These are phyloP conservation scores for Hycleus phaleratus DNA, from an alignment of 1,140 invertebrate species.

Conservation along the genomic window DNA sequence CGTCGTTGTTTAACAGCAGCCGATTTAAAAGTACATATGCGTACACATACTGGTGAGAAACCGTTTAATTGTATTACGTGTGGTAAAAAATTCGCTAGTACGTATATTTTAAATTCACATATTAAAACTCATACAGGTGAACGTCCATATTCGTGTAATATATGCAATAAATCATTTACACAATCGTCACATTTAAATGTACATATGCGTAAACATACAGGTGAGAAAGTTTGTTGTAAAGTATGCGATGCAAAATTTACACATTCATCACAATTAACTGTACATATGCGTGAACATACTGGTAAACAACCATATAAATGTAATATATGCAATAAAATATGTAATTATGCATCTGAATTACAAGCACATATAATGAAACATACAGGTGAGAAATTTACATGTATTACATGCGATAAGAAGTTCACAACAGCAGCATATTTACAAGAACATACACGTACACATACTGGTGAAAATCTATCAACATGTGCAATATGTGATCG, in stretches of 20 bases:
- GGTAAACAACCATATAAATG: slow-evolving; percentile 64
- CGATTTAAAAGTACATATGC: slow-evolving; percentile 46
- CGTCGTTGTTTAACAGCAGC: slow-evolving; percentile 28
- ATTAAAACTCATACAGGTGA: slow-evolving; percentile 46
- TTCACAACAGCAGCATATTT: slow-evolving; percentile 36
- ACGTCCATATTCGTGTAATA: slow-evolving; percentile 56
- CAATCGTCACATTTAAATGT: slow-evolving; percentile 57
- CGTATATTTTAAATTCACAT: slow-evolving; percentile 45
- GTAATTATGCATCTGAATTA: slow-evolving; percentile 74
- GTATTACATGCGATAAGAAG: slow-evolving; percentile 38
- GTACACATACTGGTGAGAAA: slow-evolving; percentile 52
- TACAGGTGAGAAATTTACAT: slow-evolving; percentile 58
- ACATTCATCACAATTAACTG: slow-evolving; percentile 51
- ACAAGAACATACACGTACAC: slow-evolving; percentile 28
- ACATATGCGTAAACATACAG: slow-evolving; percentile 48
- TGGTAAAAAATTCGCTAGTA: slow-evolving; percentile 47
- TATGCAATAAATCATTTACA: slow-evolving; percentile 61
- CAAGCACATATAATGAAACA: slow-evolving; percentile 74
- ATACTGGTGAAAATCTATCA: slow-evolving; percentile 33
- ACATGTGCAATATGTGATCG: slow-evolving; percentile 47
- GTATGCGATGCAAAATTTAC: slow-evolving; percentile 50
- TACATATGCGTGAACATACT: slow-evolving; percentile 61
- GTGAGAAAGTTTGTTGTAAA: slow-evolving; percentile 42
- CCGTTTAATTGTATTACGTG: slow-evolving; percentile 48
- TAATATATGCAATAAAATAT: slow-evolving; percentile 55